A percentile compares a stretch with the other conserved stretches of the same genome.
phyloP scores from a whole-genome alignment of 2,888 invertebrate species.

The Nezara viridula region DNA sequence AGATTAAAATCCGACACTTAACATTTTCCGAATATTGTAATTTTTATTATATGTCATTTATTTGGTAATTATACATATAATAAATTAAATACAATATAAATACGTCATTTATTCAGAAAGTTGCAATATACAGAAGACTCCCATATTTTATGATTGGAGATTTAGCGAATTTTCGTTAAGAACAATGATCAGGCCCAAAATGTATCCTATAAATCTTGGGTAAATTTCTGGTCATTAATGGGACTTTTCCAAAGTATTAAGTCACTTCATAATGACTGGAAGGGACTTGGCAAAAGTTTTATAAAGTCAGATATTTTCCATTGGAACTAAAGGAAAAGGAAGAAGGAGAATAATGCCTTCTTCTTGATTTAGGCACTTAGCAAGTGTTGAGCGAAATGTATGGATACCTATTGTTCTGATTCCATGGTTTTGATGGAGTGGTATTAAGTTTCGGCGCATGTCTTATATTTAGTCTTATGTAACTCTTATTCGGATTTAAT shows the following conservation, averaged over 20 bases:
- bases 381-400: conserved; percentile 8
- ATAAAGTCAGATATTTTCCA: conserved; percentile 31
- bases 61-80: too few species aligned
- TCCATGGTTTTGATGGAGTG: neutral
- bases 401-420: neutral
- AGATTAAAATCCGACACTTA: too few species aligned
- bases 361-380: conserved; percentile 37
- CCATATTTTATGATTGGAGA: too few species aligned
- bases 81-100: too few species aligned
- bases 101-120: too few species aligned
- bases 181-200: neutral
- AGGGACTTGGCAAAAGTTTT: conserved; percentile 19
- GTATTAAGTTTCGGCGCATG: neutral
- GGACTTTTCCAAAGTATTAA: neutral
- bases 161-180: neutral
- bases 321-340: neutral
- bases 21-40: too few species aligned
- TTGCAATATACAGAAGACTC: too few species aligned
- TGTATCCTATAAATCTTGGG: neutral
- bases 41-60: too few species aligned
- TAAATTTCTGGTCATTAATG: neutral
- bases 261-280: neutral
- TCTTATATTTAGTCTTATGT: neutral
- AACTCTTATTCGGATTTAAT: neutral
- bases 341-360: conserved; percentile 16